Evolutionary conservation across 2,888 invertebrate genomes (phyloP), one percentile per base, ranked within the genome.

Genomic region (Actias luna): DNA sequence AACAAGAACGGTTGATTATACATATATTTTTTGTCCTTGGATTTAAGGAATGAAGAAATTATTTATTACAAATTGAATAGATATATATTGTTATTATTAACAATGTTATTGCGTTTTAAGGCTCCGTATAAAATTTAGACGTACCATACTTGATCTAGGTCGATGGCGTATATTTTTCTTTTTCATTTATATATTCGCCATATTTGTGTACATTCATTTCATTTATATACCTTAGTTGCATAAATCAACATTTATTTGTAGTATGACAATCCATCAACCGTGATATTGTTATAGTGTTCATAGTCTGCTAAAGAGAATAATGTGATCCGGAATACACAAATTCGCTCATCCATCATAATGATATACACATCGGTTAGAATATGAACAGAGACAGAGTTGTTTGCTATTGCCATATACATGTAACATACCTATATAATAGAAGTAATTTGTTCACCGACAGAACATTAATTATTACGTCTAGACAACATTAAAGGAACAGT

Each of bases 181-280:
- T 50, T 25, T 50, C 3, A 22, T 22, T 50, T 50, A 10, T 50
- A 25, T 3, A 50, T 50, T 22, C 12, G 22, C 22, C 7, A n/a
- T 39, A 25, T 50, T 8, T 50, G 14, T 50, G 25, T 25, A n/a
- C n/a, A n/a, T n/a, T n/a, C n/a, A n/a, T n/a, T n/a, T n/a, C n/a
- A n/a, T n/a, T n/a, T n/a, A 50, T 25, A 50, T 0, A 25, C 25
- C 22, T 22, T 14, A 12, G 22, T 50, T 50, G 3, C 14, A 16
- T 29, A n/a, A 52, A 14, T n/a, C 29, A n/a, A n/a, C 29, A 22
- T 58, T 39, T 39, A 25, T 58, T 55, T 65, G 35, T 58, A 29
- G 33, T 25, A 60, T 52, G 52, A 55, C 55, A 74, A 85, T 85
- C 80, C 77, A 84, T 84, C 83, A 84, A 72, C 65, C 58, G 35